These are phyloP conservation scores for Sebastiscus tertius DNA, from an alignment of 2,797 vertebrate genomes.

Conservation along the genomic window DNA sequence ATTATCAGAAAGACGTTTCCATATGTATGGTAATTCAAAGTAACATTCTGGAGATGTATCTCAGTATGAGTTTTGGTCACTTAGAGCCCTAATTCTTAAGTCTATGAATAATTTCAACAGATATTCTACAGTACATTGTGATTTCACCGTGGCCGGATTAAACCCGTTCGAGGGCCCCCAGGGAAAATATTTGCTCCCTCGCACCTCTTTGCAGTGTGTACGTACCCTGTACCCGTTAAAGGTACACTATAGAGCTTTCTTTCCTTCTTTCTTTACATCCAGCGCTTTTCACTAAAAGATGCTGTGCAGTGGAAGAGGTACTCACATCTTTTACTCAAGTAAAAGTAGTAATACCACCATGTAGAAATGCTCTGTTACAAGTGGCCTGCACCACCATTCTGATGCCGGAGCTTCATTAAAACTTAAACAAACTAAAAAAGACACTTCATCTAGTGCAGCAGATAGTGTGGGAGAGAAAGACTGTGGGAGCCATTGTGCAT, in stretches of 20 bases:
- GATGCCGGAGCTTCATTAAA: no score
- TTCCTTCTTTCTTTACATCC: background rate
- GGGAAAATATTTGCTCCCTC: background rate
- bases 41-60: background rate
- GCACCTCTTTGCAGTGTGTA: background rate
- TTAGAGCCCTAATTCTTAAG: background rate
- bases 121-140: background rate
- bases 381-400: no score
- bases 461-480: no score
- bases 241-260: no score
- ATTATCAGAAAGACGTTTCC: conserved; percentile 7
- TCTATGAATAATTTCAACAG: background rate
- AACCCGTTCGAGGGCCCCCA: background rate
- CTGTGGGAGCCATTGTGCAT: no score
- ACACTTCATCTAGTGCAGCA: no score
- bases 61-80: background rate
- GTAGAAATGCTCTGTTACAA: background rate
- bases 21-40: conserved; percentile 18
- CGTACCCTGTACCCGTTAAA: no score
- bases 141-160: background rate
- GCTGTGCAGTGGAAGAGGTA: background rate
- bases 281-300: background rate
- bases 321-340: background rate
- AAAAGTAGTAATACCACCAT: background rate
- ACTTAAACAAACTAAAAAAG: no score